Evolutionary conservation across 2,888 invertebrate species (phyloP).

Genomic region (Tenthredo scrophulariae): DNA sequence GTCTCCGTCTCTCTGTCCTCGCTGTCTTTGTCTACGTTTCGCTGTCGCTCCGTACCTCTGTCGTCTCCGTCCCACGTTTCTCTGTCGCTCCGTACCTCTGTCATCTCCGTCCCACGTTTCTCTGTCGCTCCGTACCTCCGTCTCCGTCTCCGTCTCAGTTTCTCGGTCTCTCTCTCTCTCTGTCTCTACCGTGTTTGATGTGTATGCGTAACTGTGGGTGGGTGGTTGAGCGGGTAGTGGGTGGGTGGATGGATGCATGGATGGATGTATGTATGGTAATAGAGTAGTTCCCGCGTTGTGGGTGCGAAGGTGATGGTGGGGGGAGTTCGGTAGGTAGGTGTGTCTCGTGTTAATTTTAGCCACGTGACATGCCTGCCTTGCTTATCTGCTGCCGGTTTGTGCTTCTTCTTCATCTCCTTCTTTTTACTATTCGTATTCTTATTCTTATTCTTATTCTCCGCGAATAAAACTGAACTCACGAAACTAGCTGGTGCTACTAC

Average conservation of each 20-base stretch:
- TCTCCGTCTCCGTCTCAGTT: not conserved
- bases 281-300: conserved; percentile 47
- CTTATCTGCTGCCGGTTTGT: not conserved
- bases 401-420: not conserved
- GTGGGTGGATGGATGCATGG: not conserved
- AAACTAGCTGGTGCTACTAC: not conserved
- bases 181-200: not conserved
- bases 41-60: not conserved
- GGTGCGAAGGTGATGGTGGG: conserved; percentile 54
- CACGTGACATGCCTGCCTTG: conserved; percentile 60
- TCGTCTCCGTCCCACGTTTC: not conserved
- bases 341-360: conserved; percentile 76
- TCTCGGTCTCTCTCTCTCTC: not conserved
- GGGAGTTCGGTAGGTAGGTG: conserved; percentile 61
- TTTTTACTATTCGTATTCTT: too few relatives aligned
- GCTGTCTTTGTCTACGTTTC: not conserved
- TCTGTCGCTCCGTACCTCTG: not conserved
- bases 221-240: too few relatives aligned
- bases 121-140: not conserved
- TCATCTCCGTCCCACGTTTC: not conserved
- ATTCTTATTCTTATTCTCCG: not conserved
- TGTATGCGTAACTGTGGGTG: not conserved
- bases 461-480: not conserved
- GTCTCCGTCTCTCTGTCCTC: not conserved
- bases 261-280: not conserved